Evolutionary conservation across 2,113 vertebrate genomes (phyloP).

Genomic region (Eublepharis macularius): DNA sequence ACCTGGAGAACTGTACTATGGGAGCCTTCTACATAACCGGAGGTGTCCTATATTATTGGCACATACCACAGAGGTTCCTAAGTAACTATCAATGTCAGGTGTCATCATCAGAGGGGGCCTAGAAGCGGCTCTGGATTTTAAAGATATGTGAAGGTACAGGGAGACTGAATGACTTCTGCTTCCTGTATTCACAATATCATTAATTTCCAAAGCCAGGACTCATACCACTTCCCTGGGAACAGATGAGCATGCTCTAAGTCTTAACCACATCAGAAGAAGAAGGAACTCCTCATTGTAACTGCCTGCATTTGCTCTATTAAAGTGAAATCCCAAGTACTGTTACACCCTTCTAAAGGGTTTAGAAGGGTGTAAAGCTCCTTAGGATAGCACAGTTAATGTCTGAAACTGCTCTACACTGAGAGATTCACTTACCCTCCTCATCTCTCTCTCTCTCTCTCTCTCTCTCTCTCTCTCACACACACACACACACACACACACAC

Average conservation of each 20-base stretch:
- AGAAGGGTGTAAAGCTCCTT: too few species aligned
- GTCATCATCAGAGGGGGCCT: not conserved
- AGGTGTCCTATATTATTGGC: not conserved
- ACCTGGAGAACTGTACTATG: too few species aligned
- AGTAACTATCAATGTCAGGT: not conserved
- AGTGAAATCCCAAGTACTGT: too few species aligned
- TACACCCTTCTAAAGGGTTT: too few species aligned
- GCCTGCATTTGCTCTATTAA: not conserved
- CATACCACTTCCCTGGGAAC: not conserved
- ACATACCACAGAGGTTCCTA: not conserved
- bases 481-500: too few species aligned
- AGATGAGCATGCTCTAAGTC: not conserved
- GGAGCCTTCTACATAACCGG: not conserved
- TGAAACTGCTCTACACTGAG: too few species aligned
- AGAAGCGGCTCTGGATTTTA: not conserved
- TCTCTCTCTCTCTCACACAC: too few species aligned
- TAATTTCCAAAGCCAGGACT: not conserved
- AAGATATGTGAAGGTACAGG: not conserved
- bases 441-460: too few species aligned
- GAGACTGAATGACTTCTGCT: not conserved
- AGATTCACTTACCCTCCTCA: too few species aligned
- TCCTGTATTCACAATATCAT: not conserved
- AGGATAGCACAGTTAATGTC: too few species aligned
- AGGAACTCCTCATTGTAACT: not conserved
- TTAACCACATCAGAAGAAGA: not conserved